Conservation (phyloP, 2,888 invertebrate species). For the Aphodius sticticus region DNA sequence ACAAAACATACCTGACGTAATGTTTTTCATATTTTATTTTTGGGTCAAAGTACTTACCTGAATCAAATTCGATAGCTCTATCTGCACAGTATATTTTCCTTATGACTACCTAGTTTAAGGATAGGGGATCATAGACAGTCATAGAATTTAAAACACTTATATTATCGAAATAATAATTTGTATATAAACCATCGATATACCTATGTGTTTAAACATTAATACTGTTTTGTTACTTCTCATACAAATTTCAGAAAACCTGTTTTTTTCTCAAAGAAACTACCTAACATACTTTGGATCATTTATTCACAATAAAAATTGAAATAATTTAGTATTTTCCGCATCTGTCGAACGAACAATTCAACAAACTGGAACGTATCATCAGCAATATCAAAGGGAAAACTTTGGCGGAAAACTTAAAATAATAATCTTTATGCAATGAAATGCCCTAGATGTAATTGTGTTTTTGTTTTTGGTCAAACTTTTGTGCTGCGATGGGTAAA, state of each 20-base stretch:
- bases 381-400: background rate
- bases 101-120: background rate
- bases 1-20: too few species aligned
- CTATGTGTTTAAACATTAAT: background rate
- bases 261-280: background rate
- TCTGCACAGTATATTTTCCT: background rate
- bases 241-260: background rate
- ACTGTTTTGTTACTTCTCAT: background rate
- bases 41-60: too few species aligned
- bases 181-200: background rate
- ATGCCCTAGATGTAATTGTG: background rate
- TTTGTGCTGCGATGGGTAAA: background rate
- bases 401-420: background rate
- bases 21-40: too few species aligned
- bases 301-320: background rate
- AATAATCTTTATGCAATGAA: background rate
- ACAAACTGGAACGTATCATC: background rate
- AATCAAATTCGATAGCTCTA: background rate
- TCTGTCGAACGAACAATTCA: background rate
- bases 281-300: background rate
- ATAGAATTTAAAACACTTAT: constrained; percentile 4
- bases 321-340: background rate
- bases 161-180: constrained; percentile 4
- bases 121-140: background rate
- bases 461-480: background rate